Base-by-base conservation (phyloP, 1,140 invertebrate genomes). In the Drosophila equinoxialis region DNA sequence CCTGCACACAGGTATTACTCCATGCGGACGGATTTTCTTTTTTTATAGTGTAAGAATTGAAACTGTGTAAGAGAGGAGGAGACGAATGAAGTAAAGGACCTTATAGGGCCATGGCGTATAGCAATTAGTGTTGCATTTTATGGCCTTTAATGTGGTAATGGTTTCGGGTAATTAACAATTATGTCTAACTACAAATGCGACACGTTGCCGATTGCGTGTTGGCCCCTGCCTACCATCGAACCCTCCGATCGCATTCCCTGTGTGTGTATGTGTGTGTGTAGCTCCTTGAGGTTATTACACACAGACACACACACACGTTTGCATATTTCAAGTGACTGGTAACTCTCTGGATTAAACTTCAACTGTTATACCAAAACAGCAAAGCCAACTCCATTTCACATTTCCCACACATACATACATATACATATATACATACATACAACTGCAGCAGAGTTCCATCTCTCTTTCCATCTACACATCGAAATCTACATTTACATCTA, bases 81-180 rank as follows among this genome's bases (percentile, higher is more conserved):
- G 45, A 51, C 17, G 45, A 48, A 48, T 17, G 45, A 14, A 17
- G 39, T 45, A 37, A 13, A 39, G 37, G 11, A 13, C 37, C 26
- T 33, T 45, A 30, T 17, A 23, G 65, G 6, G 58, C 62, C 51
- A 71, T 81, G 77, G 84, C 80, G 68, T 89, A 81, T 84, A 89
- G 84, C 84, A 87, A 87, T 87, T 87, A 87, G 84, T 87, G 84
- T 87, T 87, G 84, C 84, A 87, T 87, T 87, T 87, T 87, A 87
- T 87, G 80, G 84, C 84, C 84, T 87, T 87, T 87, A 87, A 87
- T 87, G 84, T 87, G 84, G 84, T 87, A 87, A 87, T 87, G 84
- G 84, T 90, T 87, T 87, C 74, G 84, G 83, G 84, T 87, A 87
- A 87, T 87, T 87, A 87, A 87, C 84, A 87, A 87, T 87, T 87